Conservation (phyloP, 2,797 vertebrate species). For the Microctenopoma stevenorrisi region DNA sequence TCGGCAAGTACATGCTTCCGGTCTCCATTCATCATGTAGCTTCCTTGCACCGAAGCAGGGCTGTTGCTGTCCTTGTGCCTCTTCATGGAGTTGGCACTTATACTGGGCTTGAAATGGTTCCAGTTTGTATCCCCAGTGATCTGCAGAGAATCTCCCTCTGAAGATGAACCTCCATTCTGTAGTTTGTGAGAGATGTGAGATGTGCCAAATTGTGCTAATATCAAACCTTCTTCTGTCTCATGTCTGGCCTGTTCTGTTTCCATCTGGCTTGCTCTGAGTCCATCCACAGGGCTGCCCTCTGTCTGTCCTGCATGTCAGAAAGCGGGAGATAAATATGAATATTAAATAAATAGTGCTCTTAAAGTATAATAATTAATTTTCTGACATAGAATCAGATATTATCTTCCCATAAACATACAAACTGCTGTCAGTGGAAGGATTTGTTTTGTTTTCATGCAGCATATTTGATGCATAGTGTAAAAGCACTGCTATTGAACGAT, state of each 20-base stretch:
- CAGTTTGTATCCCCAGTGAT: constrained; percentile 87
- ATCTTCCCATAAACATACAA: not conserved
- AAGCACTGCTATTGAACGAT: too few species aligned
- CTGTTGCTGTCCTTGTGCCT: constrained; percentile 82
- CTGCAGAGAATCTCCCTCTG: constrained; percentile 82
- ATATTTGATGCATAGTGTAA: not conserved
- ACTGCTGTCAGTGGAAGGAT: not conserved
- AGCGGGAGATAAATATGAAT: constrained; percentile 10
- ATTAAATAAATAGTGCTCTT: not conserved
- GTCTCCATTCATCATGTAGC: constrained; percentile 81
- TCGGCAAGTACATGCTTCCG: constrained; percentile 89
- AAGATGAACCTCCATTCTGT: constrained; percentile 89
- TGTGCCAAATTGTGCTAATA: constrained; percentile 87
- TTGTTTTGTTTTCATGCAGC: too few species aligned
- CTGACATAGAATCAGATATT: not conserved
- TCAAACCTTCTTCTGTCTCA: constrained; percentile 94
- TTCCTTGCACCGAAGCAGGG: constrained; percentile 80
- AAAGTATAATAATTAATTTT: not conserved
- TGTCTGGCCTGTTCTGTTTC: constrained; percentile 95
- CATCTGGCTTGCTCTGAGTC: constrained; percentile 98
- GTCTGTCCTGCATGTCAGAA: constrained; percentile 85
- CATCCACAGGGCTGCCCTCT: constrained; percentile 96
- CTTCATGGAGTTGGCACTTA: constrained; percentile 83
- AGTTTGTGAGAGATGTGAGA: constrained; percentile 82
- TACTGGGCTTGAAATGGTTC: constrained; percentile 82